Evolutionary conservation across 1,140 invertebrate genomes (phyloP).

Genomic region (Theocolax elegans): DNA sequence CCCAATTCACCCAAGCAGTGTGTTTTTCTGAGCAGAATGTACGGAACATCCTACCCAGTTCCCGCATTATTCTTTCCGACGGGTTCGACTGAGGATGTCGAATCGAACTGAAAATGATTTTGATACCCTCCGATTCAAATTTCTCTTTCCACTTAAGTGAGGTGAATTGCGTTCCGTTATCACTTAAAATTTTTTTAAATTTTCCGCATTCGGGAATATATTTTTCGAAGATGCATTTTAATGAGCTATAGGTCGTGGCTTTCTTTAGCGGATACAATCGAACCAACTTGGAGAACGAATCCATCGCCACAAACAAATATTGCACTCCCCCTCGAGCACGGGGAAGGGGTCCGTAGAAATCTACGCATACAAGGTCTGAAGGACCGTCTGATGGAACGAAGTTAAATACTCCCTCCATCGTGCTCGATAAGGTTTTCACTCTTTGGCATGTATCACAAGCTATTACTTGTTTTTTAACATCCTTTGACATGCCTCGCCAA

Average conservation of each 20-base stretch:
- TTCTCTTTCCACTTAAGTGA: background rate
- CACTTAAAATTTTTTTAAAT: background rate
- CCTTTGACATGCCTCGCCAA: background rate
- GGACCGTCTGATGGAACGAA: background rate
- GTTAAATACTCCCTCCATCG: background rate
- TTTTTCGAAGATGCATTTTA: background rate
- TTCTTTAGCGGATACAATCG: conserved; percentile 1
- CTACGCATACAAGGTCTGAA: background rate
- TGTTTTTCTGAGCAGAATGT: conserved; percentile 13
- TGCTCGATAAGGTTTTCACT: background rate
- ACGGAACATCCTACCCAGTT: conserved; percentile 21
- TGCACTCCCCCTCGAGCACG: background rate
- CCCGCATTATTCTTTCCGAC: conserved; percentile 7
- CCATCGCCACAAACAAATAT: conserved; percentile 20
- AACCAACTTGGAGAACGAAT: background rate
- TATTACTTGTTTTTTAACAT: background rate
- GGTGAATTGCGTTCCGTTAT: conserved; percentile 20
- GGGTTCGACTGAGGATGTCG: conserved; percentile 19
- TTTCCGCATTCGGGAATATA: background rate
- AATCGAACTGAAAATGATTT: background rate
- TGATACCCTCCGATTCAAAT: background rate
- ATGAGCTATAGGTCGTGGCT: background rate
- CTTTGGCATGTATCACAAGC: background rate
- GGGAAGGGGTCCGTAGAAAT: conserved; percentile 4
- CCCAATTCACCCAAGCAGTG: background rate